phyloP scores from a whole-genome alignment of 2,888 invertebrate species.

The Empis livida region DNA sequence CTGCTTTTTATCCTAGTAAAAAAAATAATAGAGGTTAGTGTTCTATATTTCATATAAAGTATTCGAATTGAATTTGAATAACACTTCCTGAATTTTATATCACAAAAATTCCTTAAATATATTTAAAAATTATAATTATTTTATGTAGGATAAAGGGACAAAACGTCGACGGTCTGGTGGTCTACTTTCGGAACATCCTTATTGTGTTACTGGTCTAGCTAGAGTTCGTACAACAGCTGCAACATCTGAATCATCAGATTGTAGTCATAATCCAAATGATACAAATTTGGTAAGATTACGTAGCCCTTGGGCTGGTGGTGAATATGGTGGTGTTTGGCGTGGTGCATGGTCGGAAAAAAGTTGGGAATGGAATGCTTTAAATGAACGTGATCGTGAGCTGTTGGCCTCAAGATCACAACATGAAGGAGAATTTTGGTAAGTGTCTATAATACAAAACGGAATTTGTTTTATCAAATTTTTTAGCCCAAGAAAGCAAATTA shows the following conservation, averaged over 20 bases:
- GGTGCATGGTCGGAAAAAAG: constrained; percentile 59
- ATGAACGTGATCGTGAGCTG: constrained; percentile 48
- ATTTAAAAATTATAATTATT: not conserved
- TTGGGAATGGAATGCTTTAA: constrained; percentile 55
- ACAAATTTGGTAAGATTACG: constrained; percentile 48
- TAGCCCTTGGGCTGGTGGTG: constrained; percentile 37
- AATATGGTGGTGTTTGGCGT: constrained; percentile 55
- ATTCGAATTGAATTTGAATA: too few species aligned
- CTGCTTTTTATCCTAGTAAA: too few species aligned
- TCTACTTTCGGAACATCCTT: constrained; percentile 52
- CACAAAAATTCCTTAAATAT: too few species aligned
- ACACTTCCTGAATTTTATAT: too few species aligned
- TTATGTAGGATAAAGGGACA: constrained; percentile 15
- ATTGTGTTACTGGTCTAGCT: constrained; percentile 58
- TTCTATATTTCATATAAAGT: too few species aligned
- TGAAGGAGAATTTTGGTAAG: constrained; percentile 58
- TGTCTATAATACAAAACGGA: not conserved
- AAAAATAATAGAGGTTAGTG: too few species aligned
- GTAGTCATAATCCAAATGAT: constrained; percentile 33
- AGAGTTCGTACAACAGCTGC: constrained; percentile 41
- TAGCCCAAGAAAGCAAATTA: too few species aligned
- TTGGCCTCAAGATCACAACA: constrained; percentile 47
- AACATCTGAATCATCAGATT: constrained; percentile 8
- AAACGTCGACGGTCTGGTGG: constrained; percentile 47
- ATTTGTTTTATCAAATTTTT: not conserved